These are phyloP conservation scores for Formicarius rufipectus DNA, from an alignment of 2,113 vertebrate genomes.

Conservation along the genomic window DNA sequence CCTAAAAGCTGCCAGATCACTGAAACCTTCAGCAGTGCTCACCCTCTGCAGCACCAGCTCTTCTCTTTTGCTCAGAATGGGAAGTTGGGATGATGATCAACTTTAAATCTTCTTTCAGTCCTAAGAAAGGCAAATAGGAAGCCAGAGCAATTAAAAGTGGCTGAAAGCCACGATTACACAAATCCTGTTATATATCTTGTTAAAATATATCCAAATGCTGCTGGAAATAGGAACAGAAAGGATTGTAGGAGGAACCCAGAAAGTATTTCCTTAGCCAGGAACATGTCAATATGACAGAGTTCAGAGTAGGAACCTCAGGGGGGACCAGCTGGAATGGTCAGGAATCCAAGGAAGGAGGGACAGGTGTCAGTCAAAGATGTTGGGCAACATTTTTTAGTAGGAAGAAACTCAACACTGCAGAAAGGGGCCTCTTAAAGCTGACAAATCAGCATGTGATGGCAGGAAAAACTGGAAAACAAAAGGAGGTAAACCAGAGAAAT, in stretches of 20 bases:
- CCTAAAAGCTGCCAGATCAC: neutral
- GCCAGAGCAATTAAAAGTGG: constrained; percentile 27
- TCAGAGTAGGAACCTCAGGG: neutral
- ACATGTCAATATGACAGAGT: neutral
- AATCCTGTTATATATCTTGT: constrained; percentile 16
- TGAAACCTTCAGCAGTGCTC: constrained; percentile 12
- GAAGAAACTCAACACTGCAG: neutral
- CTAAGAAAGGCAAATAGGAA: constrained; percentile 58
- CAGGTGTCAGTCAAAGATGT: neutral
- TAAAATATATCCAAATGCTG: neutral
- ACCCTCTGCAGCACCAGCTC: constrained; percentile 21
- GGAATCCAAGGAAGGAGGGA: neutral
- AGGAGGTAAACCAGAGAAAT: neutral
- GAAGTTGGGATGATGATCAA: constrained; percentile 60
- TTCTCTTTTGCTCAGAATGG: constrained; percentile 12
- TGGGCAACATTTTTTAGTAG: neutral
- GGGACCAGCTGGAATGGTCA: neutral
- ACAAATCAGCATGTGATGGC: neutral
- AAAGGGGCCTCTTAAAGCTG: neutral
- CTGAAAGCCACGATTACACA: constrained; percentile 40
- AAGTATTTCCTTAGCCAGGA: neutral
- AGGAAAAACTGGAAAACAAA: neutral
- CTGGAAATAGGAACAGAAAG: neutral
- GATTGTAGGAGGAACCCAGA: neutral
- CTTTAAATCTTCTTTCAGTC: constrained; percentile 47